phyloP scores from a whole-genome alignment of 2,888 invertebrate species.

The Dyspetes luteomarginatus region DNA sequence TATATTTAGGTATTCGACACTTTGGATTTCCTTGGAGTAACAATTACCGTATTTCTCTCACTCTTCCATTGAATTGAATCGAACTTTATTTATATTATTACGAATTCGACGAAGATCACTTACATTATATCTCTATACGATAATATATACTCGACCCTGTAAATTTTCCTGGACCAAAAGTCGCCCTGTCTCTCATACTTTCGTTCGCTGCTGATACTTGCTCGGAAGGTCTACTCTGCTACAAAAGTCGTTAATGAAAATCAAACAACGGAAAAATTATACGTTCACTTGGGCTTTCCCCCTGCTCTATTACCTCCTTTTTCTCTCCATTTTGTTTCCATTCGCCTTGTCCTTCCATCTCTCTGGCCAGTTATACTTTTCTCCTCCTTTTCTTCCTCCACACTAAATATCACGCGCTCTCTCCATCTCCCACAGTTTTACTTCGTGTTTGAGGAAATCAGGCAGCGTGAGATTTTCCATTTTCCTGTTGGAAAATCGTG shows the following conservation, averaged over 20 bases:
- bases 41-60: too few relatives aligned
- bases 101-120: neutral
- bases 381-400: slow-evolving; percentile 56
- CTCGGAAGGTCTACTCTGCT: slow-evolving; percentile 52
- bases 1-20: too few relatives aligned
- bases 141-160: slow-evolving; percentile 72
- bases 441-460: slow-evolving; percentile 10
- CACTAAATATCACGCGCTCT: neutral
- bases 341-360: slow-evolving; percentile 4
- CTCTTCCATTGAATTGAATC: too few relatives aligned
- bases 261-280: slow-evolving; percentile 83
- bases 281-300: slow-evolving; percentile 77
- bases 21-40: too few relatives aligned
- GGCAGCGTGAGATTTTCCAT: slow-evolving; percentile 50
- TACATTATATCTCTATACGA: slow-evolving; percentile 72
- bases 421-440: slow-evolving; percentile 6
- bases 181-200: neutral
- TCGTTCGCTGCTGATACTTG: neutral
- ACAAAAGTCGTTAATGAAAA: slow-evolving; percentile 83
- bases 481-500: slow-evolving; percentile 68
- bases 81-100: too few relatives aligned
- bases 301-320: slow-evolving; percentile 53
- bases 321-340: slow-evolving; percentile 66
- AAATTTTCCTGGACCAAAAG: slow-evolving; percentile 35
- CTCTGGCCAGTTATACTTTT: slow-evolving; percentile 54